phyloP scores from a whole-genome alignment of 2,797 vertebrate species.

The Prunella strophiata region DNA sequence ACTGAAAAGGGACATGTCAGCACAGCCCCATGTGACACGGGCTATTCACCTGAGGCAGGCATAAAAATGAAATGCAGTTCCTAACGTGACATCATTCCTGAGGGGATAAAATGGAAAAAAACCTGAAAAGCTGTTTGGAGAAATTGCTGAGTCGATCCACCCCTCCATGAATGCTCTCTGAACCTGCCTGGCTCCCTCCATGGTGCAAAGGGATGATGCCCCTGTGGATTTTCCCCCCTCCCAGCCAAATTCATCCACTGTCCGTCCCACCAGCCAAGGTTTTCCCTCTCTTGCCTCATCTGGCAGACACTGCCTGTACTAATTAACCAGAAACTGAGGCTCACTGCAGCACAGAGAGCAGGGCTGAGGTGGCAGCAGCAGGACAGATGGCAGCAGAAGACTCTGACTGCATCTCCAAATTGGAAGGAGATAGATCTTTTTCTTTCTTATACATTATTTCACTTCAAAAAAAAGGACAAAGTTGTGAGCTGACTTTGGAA shows the following conservation, averaged over 20 bases:
- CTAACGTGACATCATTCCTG: neutral
- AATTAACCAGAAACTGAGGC: neutral
- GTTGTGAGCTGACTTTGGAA: neutral
- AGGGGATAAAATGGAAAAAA: neutral
- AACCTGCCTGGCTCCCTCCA: neutral
- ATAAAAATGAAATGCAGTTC: neutral
- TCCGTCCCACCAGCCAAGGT: accelerated
- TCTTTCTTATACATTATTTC: neutral
- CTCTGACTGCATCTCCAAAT: neutral
- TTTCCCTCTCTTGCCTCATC: neutral
- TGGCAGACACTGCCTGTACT: neutral
- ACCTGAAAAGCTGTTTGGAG: neutral
- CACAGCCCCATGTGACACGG: accelerated
- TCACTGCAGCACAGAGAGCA: accelerated
- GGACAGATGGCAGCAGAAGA: accelerated
- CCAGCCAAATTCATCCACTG: neutral
- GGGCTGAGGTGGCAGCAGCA: neutral
- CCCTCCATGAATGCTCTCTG: neutral
- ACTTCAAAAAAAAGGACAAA: neutral
- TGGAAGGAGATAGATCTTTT: neutral
- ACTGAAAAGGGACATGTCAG: neutral
- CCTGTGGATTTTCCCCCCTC: accelerated
- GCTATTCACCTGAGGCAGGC: neutral
- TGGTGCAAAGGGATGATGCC: accelerated
- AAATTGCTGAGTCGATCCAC: neutral